These are phyloP conservation scores for Nephrotoma appendiculata DNA, from an alignment of 2,888 invertebrate genomes.

Conservation along the genomic window DNA sequence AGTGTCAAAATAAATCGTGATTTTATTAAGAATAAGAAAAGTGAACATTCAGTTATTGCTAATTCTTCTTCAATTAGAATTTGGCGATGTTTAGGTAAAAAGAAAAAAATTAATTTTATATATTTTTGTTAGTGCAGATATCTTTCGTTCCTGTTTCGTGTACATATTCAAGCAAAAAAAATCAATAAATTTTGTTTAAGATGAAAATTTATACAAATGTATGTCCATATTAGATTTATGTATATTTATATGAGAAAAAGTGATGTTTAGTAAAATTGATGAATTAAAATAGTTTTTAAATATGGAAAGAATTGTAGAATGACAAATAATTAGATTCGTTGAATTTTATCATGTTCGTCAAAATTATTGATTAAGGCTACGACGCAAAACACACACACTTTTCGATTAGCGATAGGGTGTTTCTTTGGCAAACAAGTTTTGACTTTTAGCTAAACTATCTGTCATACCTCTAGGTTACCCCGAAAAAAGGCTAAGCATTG, in stretches of 20 bases:
- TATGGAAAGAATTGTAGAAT: neutral
- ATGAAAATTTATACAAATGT: neutral
- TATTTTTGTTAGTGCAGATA: neutral
- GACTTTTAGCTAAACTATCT: too few species aligned
- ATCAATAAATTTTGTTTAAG: neutral
- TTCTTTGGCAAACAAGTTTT: neutral
- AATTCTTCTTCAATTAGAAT: conserved; percentile 10
- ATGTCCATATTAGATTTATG: neutral
- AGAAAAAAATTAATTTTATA: neutral
- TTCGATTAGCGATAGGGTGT: neutral
- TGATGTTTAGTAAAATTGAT: neutral
- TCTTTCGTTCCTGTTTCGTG: neutral
- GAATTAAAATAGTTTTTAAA: neutral
- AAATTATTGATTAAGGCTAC: neutral
- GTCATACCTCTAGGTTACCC: too few species aligned
- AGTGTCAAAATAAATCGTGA: conserved; percentile 43
- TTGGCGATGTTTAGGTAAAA: conserved; percentile 19
- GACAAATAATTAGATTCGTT: neutral
- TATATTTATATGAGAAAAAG: neutral
- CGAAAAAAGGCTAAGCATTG: neutral
- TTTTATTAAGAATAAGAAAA: conserved; percentile 34
- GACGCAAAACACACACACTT: neutral
- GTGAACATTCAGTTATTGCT: conserved; percentile 18
- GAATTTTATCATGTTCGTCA: neutral
- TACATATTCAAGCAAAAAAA: neutral